Percentiles rank a stretch among this genome's conserved stretches.
Conservation (phyloP, 2,888 invertebrate species). For the Caenorhabditis imperialis region DNA sequence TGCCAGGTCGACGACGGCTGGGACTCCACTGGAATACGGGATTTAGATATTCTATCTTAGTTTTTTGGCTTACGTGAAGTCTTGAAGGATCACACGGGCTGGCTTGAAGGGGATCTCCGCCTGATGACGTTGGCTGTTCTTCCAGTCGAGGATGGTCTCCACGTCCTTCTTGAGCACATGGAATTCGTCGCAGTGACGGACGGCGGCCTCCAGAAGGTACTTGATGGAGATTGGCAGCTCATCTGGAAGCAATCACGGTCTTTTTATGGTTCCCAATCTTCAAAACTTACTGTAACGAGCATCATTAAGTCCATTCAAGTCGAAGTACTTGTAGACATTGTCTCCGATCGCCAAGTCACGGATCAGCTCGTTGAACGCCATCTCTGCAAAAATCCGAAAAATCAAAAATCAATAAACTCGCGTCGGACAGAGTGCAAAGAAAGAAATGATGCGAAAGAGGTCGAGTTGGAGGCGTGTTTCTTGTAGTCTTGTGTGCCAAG, state of each 20-base stretch:
- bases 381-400: constrained; percentile 34
- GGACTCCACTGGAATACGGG: constrained; percentile 87
- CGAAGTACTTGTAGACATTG: constrained; percentile 86
- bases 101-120: constrained; percentile 97
- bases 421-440: not conserved
- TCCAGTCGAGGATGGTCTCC: constrained; percentile 90
- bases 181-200: constrained; percentile 96
- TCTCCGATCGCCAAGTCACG: constrained; percentile 76
- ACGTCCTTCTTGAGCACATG: constrained; percentile 90
- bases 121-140: constrained; percentile 83
- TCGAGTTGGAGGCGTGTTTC: not conserved
- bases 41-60: not conserved
- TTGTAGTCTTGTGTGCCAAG: constrained; percentile 21
- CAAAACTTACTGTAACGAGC: constrained; percentile 88
- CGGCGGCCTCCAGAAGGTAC: constrained; percentile 93
- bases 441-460: constrained; percentile 9
- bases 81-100: constrained; percentile 92
- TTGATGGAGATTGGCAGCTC: constrained; percentile 90
- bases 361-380: constrained; percentile 58
- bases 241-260: constrained; percentile 78
- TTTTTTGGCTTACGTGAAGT: constrained; percentile 81
- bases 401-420: not conserved
- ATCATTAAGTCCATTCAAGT: constrained; percentile 84
- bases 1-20: constrained; percentile 98
- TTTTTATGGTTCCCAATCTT: too few relatives aligned